Evolutionary conservation across 2,113 vertebrate species (phyloP).

Genomic region (Pycnonotus jocosus): DNA sequence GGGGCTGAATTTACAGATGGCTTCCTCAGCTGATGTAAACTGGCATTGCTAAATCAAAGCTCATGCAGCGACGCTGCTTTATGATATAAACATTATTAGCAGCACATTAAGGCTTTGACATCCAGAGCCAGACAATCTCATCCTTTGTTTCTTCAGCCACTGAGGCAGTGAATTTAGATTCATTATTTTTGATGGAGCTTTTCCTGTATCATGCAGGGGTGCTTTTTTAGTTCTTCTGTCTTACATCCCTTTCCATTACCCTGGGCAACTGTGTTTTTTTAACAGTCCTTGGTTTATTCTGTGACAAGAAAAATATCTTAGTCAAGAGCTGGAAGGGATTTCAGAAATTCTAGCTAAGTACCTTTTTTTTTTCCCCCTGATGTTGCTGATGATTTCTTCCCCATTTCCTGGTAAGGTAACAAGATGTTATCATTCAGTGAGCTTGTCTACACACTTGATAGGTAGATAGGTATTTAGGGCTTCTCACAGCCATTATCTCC

Average conservation of each 20-base stretch:
- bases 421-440: not conserved
- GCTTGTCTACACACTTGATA: not conserved
- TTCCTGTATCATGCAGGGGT: not conserved
- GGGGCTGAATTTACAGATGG: not conserved
- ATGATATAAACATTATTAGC: not conserved
- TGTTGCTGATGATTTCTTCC: not conserved
- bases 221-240: not conserved
- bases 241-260: not conserved
- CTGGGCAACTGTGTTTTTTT: not conserved
- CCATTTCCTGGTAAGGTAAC: not conserved
- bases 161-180: not conserved
- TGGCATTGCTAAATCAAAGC: not conserved
- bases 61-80: not conserved
- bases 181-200: conserved; percentile 13
- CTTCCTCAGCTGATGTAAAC: not conserved
- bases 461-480: not conserved
- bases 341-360: not conserved
- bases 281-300: not conserved
- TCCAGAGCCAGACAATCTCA: conserved; percentile 4
- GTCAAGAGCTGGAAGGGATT: not conserved
- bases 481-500: not conserved
- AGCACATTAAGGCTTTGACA: not conserved
- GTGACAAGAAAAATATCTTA: not conserved
- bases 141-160: conserved; percentile 28
- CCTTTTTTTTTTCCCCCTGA: not conserved